phyloP scores from a whole-genome alignment of 1,140 invertebrate species.

The Ceratina japonica region DNA sequence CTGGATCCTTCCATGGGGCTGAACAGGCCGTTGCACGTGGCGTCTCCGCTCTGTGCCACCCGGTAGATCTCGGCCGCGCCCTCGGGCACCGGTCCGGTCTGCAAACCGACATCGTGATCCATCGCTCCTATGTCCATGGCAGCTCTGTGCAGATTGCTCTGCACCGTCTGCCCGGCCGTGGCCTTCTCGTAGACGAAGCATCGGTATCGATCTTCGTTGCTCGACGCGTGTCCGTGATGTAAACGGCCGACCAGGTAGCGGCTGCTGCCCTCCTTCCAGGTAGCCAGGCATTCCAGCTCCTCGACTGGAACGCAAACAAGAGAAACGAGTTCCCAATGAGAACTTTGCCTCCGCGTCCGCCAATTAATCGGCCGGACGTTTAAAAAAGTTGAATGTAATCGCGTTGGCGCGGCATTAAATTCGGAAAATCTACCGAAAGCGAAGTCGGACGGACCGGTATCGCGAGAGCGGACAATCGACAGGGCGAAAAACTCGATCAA shows the following conservation, averaged over 20 bases:
- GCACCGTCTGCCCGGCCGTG: constrained; percentile 80
- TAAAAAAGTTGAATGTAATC: too few relatives aligned
- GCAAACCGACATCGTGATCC: constrained; percentile 71
- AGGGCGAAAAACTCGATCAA: too few relatives aligned
- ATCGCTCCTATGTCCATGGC: constrained; percentile 70
- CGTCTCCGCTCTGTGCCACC: constrained; percentile 92
- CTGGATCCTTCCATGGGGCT: constrained; percentile 88
- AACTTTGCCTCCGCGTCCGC: background rate
- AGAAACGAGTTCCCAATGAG: background rate
- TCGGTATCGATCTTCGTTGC: constrained; percentile 93
- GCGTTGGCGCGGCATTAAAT: too few relatives aligned
- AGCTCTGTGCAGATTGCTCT: constrained; percentile 69
- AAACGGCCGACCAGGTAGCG: constrained; percentile 90
- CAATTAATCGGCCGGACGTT: too few relatives aligned
- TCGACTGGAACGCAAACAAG: constrained; percentile 83
- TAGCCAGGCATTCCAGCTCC: constrained; percentile 90
- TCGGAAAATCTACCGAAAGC: too few relatives aligned
- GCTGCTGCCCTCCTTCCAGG: constrained; percentile 94
- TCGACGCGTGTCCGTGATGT: constrained; percentile 90
- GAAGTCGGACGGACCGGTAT: too few relatives aligned
- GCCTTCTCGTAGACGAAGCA: constrained; percentile 95
- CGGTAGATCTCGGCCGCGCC: constrained; percentile 82
- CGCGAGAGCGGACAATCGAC: too few relatives aligned
- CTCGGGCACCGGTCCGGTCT: constrained; percentile 70
- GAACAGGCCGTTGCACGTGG: constrained; percentile 92